Conservation (phyloP, 2,888 invertebrate genomes). For the Drosophila suboccidentalis region DNA sequence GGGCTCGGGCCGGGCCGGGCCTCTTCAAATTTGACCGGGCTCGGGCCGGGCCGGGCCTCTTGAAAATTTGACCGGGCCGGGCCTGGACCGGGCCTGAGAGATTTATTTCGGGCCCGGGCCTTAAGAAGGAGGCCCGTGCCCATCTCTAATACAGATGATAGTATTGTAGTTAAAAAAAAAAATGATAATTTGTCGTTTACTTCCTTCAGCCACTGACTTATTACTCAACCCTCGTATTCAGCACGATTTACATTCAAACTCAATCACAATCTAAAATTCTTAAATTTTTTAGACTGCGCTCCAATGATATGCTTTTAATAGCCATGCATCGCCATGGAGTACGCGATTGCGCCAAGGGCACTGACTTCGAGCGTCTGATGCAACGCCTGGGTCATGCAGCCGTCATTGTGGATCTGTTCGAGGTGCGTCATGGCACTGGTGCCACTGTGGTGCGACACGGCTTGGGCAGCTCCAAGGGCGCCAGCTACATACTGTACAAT, state of each 20-base stretch:
- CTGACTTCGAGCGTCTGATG: conserved; percentile 85
- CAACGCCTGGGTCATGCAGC: conserved; percentile 89
- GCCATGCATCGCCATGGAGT: conserved; percentile 90
- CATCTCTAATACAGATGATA: too few species aligned
- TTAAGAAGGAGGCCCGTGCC: too few species aligned
- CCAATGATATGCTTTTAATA: conserved; percentile 88
- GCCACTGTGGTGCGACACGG: conserved; percentile 86
- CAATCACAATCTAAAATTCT: not conserved
- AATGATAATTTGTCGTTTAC: too few species aligned
- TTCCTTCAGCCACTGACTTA: too few species aligned
- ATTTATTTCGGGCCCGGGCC: too few species aligned
- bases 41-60: too few species aligned
- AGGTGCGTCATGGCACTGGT: conserved; percentile 88
- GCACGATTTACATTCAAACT: not conserved
- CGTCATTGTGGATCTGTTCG: conserved; percentile 89
- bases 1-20: too few species aligned
- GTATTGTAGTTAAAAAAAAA: too few species aligned
- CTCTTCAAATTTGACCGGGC: too few species aligned
- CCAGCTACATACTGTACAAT: conserved; percentile 92
- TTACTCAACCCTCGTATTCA: too few species aligned
- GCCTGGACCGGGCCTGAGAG: too few species aligned
- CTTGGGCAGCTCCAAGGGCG: conserved; percentile 86
- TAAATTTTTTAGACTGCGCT: conserved; percentile 86
- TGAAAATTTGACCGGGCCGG: too few species aligned
- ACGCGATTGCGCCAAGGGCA: conserved; percentile 82